phyloP scores from a whole-genome alignment of 2,113 vertebrate genomes.

The Canis aureus region DNA sequence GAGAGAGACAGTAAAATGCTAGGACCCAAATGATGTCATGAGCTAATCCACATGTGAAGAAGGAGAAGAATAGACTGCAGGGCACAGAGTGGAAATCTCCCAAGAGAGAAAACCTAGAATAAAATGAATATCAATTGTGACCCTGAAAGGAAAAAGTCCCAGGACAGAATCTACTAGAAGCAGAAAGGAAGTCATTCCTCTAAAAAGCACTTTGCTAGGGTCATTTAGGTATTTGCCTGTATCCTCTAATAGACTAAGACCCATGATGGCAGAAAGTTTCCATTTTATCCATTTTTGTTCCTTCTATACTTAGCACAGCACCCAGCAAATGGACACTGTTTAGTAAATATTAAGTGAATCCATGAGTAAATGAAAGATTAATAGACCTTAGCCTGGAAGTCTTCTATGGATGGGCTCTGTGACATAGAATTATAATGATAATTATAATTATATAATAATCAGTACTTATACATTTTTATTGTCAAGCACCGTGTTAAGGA shows the following conservation, averaged over 20 bases:
- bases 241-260: not conserved
- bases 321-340: not conserved
- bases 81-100: not conserved
- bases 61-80: rapidly evolving
- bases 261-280: not conserved
- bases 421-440: not conserved
- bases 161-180: not conserved
- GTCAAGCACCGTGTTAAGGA: not conserved
- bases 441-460: not conserved
- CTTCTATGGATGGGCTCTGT: not conserved
- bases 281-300: not conserved
- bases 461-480: not conserved
- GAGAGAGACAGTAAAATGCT: not conserved
- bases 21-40: not conserved
- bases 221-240: not conserved
- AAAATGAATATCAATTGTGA: not conserved
- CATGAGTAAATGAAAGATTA: not conserved
- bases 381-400: not conserved
- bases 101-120: not conserved
- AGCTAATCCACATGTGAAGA: not conserved
- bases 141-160: not conserved
- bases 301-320: not conserved
- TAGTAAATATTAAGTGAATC: not conserved
- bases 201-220: not conserved
- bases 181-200: not conserved